phyloP scores from a whole-genome alignment of 2,888 invertebrate genomes.

The Emmelina monodactyla region DNA sequence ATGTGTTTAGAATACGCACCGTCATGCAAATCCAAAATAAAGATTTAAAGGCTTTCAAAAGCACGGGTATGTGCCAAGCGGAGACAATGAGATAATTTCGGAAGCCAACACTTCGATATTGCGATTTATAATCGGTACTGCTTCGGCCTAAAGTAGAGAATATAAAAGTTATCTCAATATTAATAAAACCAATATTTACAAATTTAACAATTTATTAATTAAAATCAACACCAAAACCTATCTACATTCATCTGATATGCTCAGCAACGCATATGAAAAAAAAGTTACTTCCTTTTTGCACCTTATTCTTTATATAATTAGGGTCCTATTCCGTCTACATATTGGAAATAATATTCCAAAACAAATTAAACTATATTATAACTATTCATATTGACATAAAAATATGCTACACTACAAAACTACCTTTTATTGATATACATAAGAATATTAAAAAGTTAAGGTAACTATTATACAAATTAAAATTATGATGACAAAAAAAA shows the following conservation, averaged over 20 bases:
- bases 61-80: too few relatives aligned
- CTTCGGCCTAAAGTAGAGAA: too few relatives aligned
- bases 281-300: slow-evolving; percentile 2
- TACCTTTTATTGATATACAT: neutral
- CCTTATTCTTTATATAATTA: neutral
- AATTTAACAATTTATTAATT: slow-evolving; percentile 59
- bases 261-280: slow-evolving; percentile 33
- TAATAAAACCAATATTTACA: slow-evolving; percentile 20
- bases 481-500: too few relatives aligned
- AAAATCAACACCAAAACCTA: slow-evolving; percentile 56
- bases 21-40: too few relatives aligned
- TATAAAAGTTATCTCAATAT: neutral
- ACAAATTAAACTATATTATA: neutral
- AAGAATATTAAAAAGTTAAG: too few relatives aligned
- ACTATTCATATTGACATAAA: neutral
- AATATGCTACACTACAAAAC: neutral
- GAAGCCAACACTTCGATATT: too few relatives aligned
- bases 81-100: too few relatives aligned
- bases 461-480: too few relatives aligned
- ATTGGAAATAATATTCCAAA: neutral
- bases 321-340: neutral
- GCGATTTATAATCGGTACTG: too few relatives aligned
- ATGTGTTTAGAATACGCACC: too few relatives aligned
- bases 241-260: slow-evolving; percentile 56
- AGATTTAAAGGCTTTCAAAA: too few relatives aligned